These are phyloP conservation scores for Muscicapa adusta DNA, from an alignment of 2,113 vertebrate species.

Conservation along the genomic window DNA sequence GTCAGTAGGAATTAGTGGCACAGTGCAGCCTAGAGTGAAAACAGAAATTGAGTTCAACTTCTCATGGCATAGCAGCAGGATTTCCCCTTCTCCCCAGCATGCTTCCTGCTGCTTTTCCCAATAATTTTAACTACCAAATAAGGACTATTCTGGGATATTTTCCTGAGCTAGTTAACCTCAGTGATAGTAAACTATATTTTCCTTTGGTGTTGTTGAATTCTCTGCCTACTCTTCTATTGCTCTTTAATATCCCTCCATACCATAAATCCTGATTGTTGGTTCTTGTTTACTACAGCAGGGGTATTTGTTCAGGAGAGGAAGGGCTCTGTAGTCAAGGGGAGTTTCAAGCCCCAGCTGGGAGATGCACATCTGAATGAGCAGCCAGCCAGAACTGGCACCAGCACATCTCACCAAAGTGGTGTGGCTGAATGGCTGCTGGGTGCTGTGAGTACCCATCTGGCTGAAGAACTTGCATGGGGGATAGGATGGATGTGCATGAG, in stretches of 20 bases:
- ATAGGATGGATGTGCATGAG: background rate
- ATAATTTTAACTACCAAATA: background rate
- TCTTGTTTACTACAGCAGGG: background rate
- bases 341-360: background rate
- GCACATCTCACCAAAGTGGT: background rate
- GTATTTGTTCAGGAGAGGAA: background rate
- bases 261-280: background rate
- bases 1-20: background rate
- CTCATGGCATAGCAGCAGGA: background rate
- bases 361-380: background rate
- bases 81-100: background rate
- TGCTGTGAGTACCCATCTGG: background rate
- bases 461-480: background rate
- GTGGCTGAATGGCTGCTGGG: background rate
- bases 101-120: background rate
- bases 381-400: background rate
- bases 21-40: background rate
- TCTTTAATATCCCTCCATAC: background rate
- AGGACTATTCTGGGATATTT: background rate
- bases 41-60: background rate
- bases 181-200: background rate
- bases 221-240: background rate
- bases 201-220: background rate
- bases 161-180: background rate
- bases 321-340: background rate